Conservation (phyloP, 53 echinoderm and acorn worm genomes). For the Glandiceps talaboti region DNA sequence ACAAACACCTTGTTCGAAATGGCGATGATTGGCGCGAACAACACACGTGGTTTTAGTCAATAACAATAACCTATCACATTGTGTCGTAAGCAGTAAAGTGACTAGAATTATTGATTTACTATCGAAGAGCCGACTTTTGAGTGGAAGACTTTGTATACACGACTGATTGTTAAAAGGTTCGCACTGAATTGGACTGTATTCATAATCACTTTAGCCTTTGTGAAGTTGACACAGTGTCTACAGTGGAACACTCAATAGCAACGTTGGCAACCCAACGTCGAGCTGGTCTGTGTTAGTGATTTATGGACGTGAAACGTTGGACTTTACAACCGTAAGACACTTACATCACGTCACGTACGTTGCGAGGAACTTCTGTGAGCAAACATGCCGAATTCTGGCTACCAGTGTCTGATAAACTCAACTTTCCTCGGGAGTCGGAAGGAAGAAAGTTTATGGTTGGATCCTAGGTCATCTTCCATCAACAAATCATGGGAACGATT, state of each 20-base stretch:
- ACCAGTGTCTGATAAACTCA: constrained; percentile 89
- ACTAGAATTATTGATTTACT: background rate
- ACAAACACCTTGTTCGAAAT: background rate
- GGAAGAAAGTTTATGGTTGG: constrained; percentile 31
- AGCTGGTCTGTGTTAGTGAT: too few species aligned
- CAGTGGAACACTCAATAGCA: too few species aligned
- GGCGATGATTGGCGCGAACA: background rate
- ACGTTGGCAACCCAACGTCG: too few species aligned
- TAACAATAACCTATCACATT: too few species aligned
- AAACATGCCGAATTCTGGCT: constrained; percentile 98
- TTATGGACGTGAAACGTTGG: too few species aligned
- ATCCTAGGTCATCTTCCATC: constrained; percentile 47
- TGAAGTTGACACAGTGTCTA: too few species aligned
- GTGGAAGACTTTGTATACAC: too few species aligned
- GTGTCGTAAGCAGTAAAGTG: too few species aligned
- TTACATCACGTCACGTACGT: too few species aligned
- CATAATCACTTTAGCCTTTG: background rate
- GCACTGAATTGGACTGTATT: background rate
- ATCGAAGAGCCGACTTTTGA: background rate
- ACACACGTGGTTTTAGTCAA: too few species aligned
- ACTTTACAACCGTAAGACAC: too few species aligned
- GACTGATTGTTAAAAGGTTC: too few species aligned
- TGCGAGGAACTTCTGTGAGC: background rate
- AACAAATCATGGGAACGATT: background rate
- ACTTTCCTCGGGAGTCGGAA: constrained; percentile 49